phyloP scores from a whole-genome alignment of 2,113 vertebrate species.

The Spermophilus dauricus region DNA sequence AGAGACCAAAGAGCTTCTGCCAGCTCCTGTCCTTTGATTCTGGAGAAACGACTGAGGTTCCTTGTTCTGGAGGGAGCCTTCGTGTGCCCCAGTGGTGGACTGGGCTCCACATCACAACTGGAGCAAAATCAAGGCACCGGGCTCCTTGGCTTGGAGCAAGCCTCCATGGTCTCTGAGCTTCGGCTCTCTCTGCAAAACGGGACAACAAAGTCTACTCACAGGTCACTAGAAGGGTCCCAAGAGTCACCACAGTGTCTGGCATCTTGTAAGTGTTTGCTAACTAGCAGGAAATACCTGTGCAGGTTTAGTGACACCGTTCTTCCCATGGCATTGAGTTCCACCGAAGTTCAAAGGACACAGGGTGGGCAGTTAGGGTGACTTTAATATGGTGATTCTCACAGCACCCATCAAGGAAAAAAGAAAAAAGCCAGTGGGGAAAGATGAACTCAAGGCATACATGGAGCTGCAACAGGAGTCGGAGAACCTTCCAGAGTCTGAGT shows the following conservation, averaged over 20 bases:
- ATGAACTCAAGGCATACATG: rapidly evolving
- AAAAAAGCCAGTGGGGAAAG: not conserved
- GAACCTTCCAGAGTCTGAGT: not conserved
- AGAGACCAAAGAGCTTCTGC: not conserved
- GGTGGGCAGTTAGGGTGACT: no score
- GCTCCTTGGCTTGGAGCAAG: not conserved
- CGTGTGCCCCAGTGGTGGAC: rapidly evolving
- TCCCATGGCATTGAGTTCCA: not conserved
- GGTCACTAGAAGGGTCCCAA: not conserved
- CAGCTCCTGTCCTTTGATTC: not conserved
- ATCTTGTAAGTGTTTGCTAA: rapidly evolving
- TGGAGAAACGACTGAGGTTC: rapidly evolving
- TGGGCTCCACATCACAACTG: not conserved
- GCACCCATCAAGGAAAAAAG: not conserved
- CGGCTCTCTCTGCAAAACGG: not conserved
- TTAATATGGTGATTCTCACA: not conserved
- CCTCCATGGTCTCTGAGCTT: rapidly evolving
- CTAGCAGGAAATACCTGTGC: rapidly evolving
- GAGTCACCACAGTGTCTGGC: not conserved
- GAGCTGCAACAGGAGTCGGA: no score
- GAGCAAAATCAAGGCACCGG: not conserved
- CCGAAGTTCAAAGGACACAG: not conserved
- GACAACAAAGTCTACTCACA: no score
- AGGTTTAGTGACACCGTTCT: no score
- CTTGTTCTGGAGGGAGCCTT: not conserved